Evolutionary conservation across 2,113 vertebrate genomes (phyloP), one percentile per base, ranked within the genome.

Genomic region (Penelope pileata): DNA sequence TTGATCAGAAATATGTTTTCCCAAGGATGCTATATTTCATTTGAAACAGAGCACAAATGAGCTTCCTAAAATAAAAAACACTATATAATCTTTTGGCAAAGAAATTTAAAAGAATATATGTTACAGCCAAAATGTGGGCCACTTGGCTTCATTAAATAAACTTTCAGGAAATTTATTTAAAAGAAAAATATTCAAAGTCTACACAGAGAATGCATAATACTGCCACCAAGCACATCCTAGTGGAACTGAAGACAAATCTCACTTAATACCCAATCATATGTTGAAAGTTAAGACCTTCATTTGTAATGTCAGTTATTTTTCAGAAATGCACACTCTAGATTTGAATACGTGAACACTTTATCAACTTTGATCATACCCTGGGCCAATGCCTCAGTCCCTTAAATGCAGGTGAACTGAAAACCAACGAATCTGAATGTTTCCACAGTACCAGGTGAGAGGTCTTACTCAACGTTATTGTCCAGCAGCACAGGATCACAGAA

Each of bases 1-100:
- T 95, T 92, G 62, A 91, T 92, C 62, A 89, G 90, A 94, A 94
- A 75, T 75, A 38, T 79, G 86, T 92, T 91, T 96, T 94, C 62
- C 69, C 62, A 72, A 94, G 48, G 88, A 92, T 94, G 86, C 60
- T 88, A 47, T 91, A 94, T 89, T 89, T 95, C 77, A 87, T 78
- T 84, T 93, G 66, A 93, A 96, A 92, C 36, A 73, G n/a, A 91
- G 53, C 48, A 91, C 56, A 88, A 84, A 88, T 79, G 89, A 86
- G 78, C 73, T 92, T 92, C 75, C 21, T 64, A 72, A 91, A 96
- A 83, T 42, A 74, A 91, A 94, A 85, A 79, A 1, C 6, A 40
- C 60, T 56, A 75, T 45, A 89, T 54, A 60, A 85, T 90, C 34
- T 93, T 94, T 70, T 84, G 94, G 51, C 66, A 86, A 42, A 77